Base-by-base conservation (phyloP, 2,113 vertebrate genomes). In the Microcebus lehilahytsara region DNA sequence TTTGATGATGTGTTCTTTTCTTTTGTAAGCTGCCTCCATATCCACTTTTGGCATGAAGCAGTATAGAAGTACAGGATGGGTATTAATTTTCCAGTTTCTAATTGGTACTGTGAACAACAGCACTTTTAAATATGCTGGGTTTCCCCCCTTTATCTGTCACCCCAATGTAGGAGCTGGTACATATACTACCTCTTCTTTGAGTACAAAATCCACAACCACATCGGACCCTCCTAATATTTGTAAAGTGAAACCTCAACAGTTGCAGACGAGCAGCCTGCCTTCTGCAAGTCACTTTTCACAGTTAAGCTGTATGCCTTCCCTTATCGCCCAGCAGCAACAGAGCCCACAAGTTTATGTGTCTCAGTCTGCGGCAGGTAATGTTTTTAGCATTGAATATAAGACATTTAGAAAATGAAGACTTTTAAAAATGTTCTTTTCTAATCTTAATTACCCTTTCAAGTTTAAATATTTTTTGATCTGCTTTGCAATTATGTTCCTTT, bases 201-300 rank as follows among this genome's bases (percentile, higher is more conserved):
- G 99, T 98, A 99, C 99, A 0, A 99, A 99, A 98, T 99, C 99
- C 83, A 99, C 99, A 60, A 99, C 99, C 40, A 99, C 99, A 22
- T 99, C 99, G 2, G 99, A 99, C 97, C 99, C 99, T 91, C 99
- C 99, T 17, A 99, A 99, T 95, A 99, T 99, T 97, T 99, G 99
- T 97, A 99, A 99, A 98, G 99, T 99, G 98, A 99, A 99, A 92
- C 99, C 99, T 60, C 99, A 99, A 89, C 99, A 99, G 95, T 96
- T 99, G 92, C 99, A 99, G 97, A 99, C 98, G 1, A 99, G 99
- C 96, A 99, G 98, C 95, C 98, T 99, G 93, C 99, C 99, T 34
- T 99, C 99, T 87, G 99, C 99, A 37, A 99, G 99, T 97, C 99
- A 99, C 96, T 99, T 99, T 97, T 99, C 99, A 64, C 99, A 99